Percentiles rank a stretch among this genome's conserved stretches.
Conservation (phyloP, 2,888 invertebrate genomes). For the Pilophorus perplexus region DNA sequence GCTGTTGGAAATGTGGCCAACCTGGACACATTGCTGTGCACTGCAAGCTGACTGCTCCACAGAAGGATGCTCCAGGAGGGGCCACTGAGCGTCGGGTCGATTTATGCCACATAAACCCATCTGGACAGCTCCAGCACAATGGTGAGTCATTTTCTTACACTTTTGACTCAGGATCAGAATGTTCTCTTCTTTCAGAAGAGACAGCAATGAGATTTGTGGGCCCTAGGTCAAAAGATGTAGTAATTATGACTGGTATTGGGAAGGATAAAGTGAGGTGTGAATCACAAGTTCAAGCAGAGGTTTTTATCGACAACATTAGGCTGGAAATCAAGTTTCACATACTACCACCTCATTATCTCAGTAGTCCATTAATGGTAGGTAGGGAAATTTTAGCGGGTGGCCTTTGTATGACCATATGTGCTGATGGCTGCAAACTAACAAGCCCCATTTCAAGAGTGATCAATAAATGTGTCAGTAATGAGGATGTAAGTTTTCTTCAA, state of each 20-base stretch:
- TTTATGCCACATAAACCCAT: neutral
- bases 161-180: conserved; percentile 5
- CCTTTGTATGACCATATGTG: neutral
- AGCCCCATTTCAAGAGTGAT: neutral
- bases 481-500: neutral
- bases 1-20: neutral
- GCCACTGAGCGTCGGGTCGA: neutral
- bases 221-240: neutral
- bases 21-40: neutral
- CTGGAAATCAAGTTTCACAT: neutral
- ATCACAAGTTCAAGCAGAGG: neutral
- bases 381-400: neutral
- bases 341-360: neutral
- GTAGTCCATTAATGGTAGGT: neutral
- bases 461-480: neutral
- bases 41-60: neutral
- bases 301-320: neutral
- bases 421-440: neutral
- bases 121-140: neutral
- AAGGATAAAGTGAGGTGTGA: neutral
- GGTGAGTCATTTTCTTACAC: neutral
- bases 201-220: neutral
- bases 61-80: neutral
- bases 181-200: neutral
- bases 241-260: neutral